Evolutionary conservation across 2,113 vertebrate genomes (phyloP), one percentile per base, ranked within the genome.

Genomic region (Tricholaema leucomelas): DNA sequence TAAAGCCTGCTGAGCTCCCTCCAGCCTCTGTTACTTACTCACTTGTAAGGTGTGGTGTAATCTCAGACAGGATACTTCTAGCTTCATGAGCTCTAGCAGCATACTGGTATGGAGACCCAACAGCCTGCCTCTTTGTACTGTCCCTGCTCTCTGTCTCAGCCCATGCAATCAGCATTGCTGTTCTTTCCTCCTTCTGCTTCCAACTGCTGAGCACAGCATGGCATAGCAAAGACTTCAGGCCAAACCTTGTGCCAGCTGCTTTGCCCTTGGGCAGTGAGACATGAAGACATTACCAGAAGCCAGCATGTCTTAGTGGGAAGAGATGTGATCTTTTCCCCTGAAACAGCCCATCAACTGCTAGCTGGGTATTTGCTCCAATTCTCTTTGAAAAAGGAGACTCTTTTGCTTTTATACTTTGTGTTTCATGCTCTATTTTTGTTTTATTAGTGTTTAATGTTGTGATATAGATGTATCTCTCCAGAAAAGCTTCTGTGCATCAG

Each of bases 381-480:
- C 27, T 73, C 33, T 42, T 23, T 20, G 25, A 31, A 30, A 60
- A 30, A 91, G 17, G 24, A 55, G 5, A 12, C 14, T 21, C 30
- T 30, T 44, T 66, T 44, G 33, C 48, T 74, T 71, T 74, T 25
- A 12, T 58, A 73, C 50, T 69, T 44, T 50, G 12, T 60, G 16
- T 28, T 59, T 73, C 19, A 28, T 59, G 35, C n/a, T 69, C 44
- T 83, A 30, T 21, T 90, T 93, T 58, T 70, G 30, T 86, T 90
- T 86, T 63, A 24, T 28, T 79, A 46, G 59, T 64, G 42, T 77
- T 92, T 73, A 19, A 40, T 50, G 38, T 28, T 27, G 74, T 48
- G 82, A 89, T 85, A 93, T 69, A 95, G 93, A 93, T 21, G 5
- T 92, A 91, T 88, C 85, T 86, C 50, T 72, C 65, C 0, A 0